Evolutionary conservation across 1,140 invertebrate species (phyloP), one percentile per base, ranked within the genome.

Genomic region (Drosophila bifasciata): DNA sequence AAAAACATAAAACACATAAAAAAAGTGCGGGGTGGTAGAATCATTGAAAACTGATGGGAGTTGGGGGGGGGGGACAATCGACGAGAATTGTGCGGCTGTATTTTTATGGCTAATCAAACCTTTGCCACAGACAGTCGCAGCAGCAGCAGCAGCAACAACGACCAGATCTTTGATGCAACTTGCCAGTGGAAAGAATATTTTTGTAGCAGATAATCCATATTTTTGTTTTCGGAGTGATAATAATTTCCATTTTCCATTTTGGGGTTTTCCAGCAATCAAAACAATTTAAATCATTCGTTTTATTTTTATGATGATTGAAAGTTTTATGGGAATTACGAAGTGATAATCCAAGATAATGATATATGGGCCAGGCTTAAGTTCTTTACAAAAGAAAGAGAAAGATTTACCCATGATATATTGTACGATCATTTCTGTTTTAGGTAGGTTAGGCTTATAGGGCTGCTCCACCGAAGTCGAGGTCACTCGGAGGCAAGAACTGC

Each of bases 51-150:
- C 23, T 25, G 6, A 6, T 23, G 36, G 11, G 11, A 40, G 50
- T 15, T 32, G 45, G 11, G 21, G 49, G 16, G 40, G 46, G 46
- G 25, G 36, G 36, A 72, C 72, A 85, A 85, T 79, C 76, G 69
- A 63, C 57, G n/a, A 58, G 68, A 70, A 79, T 84, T 84, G 72
- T 45, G 50, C 55, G 53, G 28, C 28, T 28, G 8, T 28, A 9
- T 81, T 85, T 85, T 85, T 86, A 86, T 86, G 76, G 60, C 81
- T 80, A 80, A 86, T 86, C 81, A 85, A 85, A 86, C 81, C 81
- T 86, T 85, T 84, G 81, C 81, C 79, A 84, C 70, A 84, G 70
- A 58, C 59, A 83, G 49, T 53, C 64, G 40, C 63, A 62, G 61
- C 40, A 60, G 25, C 28, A 28, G 28, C 28, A 2, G 0, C 8